phyloP scores from a whole-genome alignment of 2,113 vertebrate genomes.

The Podarcis muralis region DNA sequence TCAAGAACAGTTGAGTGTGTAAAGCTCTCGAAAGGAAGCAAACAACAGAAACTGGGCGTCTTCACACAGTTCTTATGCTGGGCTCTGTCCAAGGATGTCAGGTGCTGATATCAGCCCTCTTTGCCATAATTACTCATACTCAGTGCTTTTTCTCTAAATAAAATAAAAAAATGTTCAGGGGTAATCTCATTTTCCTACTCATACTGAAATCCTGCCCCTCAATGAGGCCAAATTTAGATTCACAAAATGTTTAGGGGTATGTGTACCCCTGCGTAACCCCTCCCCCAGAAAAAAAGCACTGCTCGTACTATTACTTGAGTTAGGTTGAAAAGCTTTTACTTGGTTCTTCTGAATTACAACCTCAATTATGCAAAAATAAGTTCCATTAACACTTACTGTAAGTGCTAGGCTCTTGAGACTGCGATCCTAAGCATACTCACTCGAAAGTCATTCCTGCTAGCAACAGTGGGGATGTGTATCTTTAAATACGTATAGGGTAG shows the following conservation, averaged over 20 bases:
- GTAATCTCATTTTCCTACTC: too few relatives aligned
- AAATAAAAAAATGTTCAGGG: too few relatives aligned
- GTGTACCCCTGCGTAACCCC: too few relatives aligned
- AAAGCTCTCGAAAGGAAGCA: not conserved
- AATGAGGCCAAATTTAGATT: too few relatives aligned
- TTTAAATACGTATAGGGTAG: not conserved
- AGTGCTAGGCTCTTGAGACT: too few relatives aligned
- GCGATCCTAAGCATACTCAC: not conserved
- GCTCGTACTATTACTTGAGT: not conserved
- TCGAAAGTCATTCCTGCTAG: not conserved
- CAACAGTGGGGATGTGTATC: not conserved
- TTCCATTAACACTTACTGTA: not conserved
- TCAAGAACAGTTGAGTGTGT: not conserved
- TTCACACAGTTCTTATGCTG: not conserved
- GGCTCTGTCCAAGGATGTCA: too few relatives aligned
- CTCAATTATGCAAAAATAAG: not conserved
- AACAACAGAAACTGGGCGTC: not conserved
- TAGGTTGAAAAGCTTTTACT: too few relatives aligned
- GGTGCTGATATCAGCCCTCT: too few relatives aligned
- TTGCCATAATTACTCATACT: not conserved
- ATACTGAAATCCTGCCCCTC: too few relatives aligned
- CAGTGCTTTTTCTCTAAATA: too few relatives aligned
- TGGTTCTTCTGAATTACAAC: not conserved
- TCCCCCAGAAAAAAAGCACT: too few relatives aligned
- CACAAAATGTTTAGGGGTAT: too few relatives aligned